These are phyloP conservation scores for Tigriopus californicus DNA, from an alignment of 2,888 invertebrate genomes.

Conservation along the genomic window DNA sequence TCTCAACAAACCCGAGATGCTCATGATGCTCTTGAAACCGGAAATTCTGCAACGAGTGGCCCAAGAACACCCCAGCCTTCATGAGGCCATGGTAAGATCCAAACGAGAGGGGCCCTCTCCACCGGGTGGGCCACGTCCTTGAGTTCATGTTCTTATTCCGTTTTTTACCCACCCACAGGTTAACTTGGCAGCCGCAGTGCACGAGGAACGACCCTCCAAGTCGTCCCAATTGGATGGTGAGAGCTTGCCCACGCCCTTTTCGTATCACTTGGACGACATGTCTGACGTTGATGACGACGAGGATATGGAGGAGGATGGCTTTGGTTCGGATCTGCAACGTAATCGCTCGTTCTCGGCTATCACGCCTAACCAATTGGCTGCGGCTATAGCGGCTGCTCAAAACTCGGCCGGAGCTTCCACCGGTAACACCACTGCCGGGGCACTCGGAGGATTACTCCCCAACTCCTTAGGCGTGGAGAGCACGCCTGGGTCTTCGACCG, in stretches of 20 bases:
- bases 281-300: slow-evolving; percentile 7
- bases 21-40: slow-evolving; percentile 3
- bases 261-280: slow-evolving; percentile 6
- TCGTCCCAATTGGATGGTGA: background rate
- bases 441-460: background rate
- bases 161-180: background rate
- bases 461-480: background rate
- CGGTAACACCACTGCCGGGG: background rate
- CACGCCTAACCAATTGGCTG: background rate
- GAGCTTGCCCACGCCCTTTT: background rate
- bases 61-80: slow-evolving; percentile 3
- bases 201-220: background rate
- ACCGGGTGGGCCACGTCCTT: too few relatives aligned
- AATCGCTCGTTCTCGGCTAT: background rate
- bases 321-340: background rate
- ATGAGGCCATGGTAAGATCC: slow-evolving; percentile 1
- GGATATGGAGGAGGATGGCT: background rate
- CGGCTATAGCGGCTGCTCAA: background rate
- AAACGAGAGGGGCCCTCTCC: too few relatives aligned
- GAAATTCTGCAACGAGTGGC: slow-evolving; percentile 3
- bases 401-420: background rate
- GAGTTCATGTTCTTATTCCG: too few relatives aligned
- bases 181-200: slow-evolving; percentile 6
- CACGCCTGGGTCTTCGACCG: background rate
- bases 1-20: slow-evolving; percentile 5